Evolutionary conservation across 2,797 vertebrate genomes (phyloP).

Genomic region (Dryobates pubescens): DNA sequence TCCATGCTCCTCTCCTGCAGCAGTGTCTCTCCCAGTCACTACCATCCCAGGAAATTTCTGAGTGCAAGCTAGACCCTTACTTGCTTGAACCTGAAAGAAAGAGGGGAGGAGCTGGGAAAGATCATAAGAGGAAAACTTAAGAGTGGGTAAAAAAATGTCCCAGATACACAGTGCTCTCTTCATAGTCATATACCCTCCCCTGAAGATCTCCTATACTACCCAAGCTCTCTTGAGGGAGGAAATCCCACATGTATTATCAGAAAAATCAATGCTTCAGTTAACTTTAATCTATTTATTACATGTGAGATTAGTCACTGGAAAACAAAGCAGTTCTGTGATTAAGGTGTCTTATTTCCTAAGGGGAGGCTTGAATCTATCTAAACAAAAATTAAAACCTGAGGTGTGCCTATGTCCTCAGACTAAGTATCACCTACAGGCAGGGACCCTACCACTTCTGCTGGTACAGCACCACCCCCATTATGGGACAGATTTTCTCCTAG

Average conservation of each 20-base stretch:
- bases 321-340: constrained; percentile 50
- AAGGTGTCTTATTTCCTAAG: constrained; percentile 10
- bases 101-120: not conserved
- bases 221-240: constrained; percentile 5
- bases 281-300: constrained; percentile 42
- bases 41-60: not conserved
- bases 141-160: not conserved
- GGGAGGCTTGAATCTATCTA: not conserved
- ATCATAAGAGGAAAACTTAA: not conserved
- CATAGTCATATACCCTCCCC: not conserved
- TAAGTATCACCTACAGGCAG: not conserved
- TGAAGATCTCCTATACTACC: not conserved
- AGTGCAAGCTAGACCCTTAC: not conserved
- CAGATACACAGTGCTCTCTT: not conserved
- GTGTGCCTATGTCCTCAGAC: not conserved
- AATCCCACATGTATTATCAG: not conserved
- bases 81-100: not conserved
- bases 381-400: constrained; percentile 13
- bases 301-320: constrained; percentile 12
- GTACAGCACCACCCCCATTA: not conserved
- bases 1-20: not conserved
- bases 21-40: not conserved
- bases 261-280: constrained; percentile 48
- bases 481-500: not conserved
- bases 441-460: not conserved